Base-by-base conservation (phyloP, 2,888 invertebrate species). In the Microdon myrmicae region DNA sequence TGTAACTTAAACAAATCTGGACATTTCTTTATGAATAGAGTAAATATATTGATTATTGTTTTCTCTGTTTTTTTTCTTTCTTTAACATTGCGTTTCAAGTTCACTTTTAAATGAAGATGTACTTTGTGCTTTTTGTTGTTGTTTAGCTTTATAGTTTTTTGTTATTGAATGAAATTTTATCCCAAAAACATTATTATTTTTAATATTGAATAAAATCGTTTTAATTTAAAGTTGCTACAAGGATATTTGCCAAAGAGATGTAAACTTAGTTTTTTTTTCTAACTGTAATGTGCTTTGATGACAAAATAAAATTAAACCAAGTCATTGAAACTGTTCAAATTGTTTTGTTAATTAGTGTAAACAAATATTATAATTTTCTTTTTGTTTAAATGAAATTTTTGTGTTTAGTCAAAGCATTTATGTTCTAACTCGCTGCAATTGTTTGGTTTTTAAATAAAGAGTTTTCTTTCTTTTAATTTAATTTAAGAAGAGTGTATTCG, bases 1-100 rank as follows among this genome's bases (percentile, higher is more conserved):
- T 39, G 58, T 58, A 64, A 56, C 64, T 64, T 56, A 64, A 47
- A 56, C 51, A 64, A 64, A 64, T 58, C 58, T 64, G 64, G 64
- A 64, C 64, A 64, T 55, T 64, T 51, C 39, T 56, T 56, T 58
- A 58, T 58, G 56, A 64, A 48, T 64, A 64, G 51, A 58, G 58
- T 64, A 51, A 56, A 64, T 55, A 60, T 44, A 45, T 58, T 53
- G 51, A 47, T 64, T 58, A 64, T 56, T 56, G 51, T 51, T 56
- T 64, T 64, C 51, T 48, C 32, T 35, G 32, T 56, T 41, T 41
- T n/a, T n/a, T 25, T 43, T 38, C 25, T 53, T 37, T 43, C 31
- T n/a, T n/a, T 23, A 45, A 64, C 41, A 56, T 51, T 56, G 47
- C 45, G 43, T 58, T 47, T 45, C 37, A 51, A 34, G 29, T 43